Evolutionary conservation across 2,888 invertebrate genomes (phyloP), one percentile per base, ranked within the genome.

Genomic region (Synergus laeviventris): DNA sequence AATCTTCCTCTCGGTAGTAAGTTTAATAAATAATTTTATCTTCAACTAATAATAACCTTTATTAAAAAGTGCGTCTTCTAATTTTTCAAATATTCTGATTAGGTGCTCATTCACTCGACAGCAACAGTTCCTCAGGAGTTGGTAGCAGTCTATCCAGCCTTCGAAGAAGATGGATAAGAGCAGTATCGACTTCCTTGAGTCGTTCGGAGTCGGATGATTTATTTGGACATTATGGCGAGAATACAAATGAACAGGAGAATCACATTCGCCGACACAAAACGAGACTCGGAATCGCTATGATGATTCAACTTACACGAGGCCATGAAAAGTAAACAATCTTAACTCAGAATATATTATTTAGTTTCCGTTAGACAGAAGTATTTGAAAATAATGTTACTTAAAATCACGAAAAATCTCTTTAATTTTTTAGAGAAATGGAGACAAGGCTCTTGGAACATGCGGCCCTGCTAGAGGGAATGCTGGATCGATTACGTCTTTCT

Each of bases 401-500:
- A 42, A n/a, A 16, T 39, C 5, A 36, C 39, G 2, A 7, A 14
- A 36, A 16, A 61, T 78, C 0, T 49, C 31, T 54, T 36, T 73
- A 24, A 4, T n/a, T 49, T 31, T 85, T n/a, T 82, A 94, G 94
- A 87, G 93, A 94, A 85, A 93, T 96, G 91, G 94, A 96, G 82
- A 92, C 94, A 64, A 95, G 95, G 81, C 94, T 97, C 84, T 94
- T 97, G 91, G 96, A 97, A 82, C 97, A 97, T 86, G 95, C 96
- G 73, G 94, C 94, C 0, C 92, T 96, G 76, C 86, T 97, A 16
- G 96, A 96, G 87, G 93, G 95, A 14, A 92, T 96, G 90, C 91
- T 96, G 64, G 94, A 94, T 88, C 93, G 96, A 36, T 89, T 97
- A 75, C 93, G 95, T 31, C 86, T 86, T 64, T 87, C 86, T 12